These are phyloP conservation scores for Hycleus phaleratus DNA, from an alignment of 1,140 invertebrate genomes.

Conservation along the genomic window DNA sequence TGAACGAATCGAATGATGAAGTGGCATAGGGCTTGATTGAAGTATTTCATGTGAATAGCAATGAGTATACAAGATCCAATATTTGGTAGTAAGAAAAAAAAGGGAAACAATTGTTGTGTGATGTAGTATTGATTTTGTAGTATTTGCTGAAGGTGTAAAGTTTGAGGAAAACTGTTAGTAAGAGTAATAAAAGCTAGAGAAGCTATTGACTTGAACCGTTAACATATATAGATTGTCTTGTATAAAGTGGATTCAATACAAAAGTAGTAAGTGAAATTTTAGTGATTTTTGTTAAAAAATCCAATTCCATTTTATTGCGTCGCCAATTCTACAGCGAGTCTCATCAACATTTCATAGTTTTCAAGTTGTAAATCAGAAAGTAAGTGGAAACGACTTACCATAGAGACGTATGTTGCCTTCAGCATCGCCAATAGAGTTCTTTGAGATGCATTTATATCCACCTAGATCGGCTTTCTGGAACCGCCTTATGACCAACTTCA, in stretches of 20 bases:
- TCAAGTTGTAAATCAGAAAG: constrained; percentile 34
- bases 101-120: no score
- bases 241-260: constrained; percentile 17
- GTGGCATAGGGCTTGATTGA: no score
- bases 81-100: no score
- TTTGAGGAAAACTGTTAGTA: constrained; percentile 8
- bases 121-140: no score
- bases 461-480: constrained; percentile 74
- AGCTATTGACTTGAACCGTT: constrained; percentile 11
- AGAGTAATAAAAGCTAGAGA: constrained; percentile 9
- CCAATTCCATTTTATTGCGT: constrained; percentile 38
- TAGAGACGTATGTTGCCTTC: constrained; percentile 81
- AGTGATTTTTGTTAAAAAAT: constrained; percentile 33
- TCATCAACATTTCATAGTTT: constrained; percentile 40
- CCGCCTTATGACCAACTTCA: constrained; percentile 67
- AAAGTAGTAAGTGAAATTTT: constrained; percentile 32
- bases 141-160: constrained; percentile 5
- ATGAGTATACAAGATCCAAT: no score
- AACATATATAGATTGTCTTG: constrained; percentile 11
- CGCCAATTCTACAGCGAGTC: constrained; percentile 27
- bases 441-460: constrained; percentile 86
- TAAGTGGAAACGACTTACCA: constrained; percentile 52
- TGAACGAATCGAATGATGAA: no score
- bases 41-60: no score
- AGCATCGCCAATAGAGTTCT: constrained; percentile 84